Percentiles rank a stretch among this genome's conserved stretches.
Evolutionary conservation across 2,797 vertebrate species (phyloP).

Genomic region (Phalloptychus januarius): DNA sequence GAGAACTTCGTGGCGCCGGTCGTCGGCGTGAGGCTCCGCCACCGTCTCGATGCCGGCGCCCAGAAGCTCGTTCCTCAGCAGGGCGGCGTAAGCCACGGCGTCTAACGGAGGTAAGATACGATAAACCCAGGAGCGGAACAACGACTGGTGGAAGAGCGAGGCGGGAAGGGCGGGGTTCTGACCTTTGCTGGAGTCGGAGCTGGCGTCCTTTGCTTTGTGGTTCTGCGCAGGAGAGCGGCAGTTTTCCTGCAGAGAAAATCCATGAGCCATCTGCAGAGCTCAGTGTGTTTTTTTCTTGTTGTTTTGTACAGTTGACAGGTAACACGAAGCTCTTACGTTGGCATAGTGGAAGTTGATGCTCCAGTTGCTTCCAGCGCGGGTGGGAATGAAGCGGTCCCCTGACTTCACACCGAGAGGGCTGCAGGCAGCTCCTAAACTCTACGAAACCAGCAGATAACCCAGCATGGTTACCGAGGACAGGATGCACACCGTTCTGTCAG

Average conservation of each 20-base stretch:
- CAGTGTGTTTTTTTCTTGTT: neutral
- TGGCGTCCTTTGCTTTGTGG: conserved; percentile 82
- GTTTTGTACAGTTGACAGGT: neutral
- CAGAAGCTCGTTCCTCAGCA: conserved; percentile 84
- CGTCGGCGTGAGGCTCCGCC: conserved; percentile 81
- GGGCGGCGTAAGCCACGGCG: conserved; percentile 82
- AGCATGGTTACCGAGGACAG: neutral
- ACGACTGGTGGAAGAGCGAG: neutral
- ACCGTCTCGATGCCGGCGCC: conserved; percentile 83
- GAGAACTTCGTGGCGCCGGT: conserved; percentile 74
- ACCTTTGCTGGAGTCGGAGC: conserved; percentile 85
- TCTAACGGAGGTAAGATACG: conserved; percentile 59
- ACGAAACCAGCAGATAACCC: neutral
- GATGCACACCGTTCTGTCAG: neutral
- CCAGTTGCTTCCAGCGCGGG: conserved; percentile 86
- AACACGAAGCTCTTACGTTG: conserved; percentile 72
- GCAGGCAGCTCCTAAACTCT: conserved; percentile 77
- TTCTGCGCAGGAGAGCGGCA: conserved; percentile 83
- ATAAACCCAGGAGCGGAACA: neutral
- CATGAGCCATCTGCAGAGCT: neutral
- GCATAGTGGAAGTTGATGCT: conserved; percentile 86
- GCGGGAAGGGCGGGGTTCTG: neutral
- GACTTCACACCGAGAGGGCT: conserved; percentile 81
- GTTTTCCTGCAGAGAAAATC: conserved; percentile 78
- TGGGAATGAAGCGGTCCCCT: conserved; percentile 85